Percentiles rank a stretch among this genome's conserved stretches.
phyloP scores from a whole-genome alignment of 2,113 vertebrate genomes.

The Nycticebus coucang region DNA sequence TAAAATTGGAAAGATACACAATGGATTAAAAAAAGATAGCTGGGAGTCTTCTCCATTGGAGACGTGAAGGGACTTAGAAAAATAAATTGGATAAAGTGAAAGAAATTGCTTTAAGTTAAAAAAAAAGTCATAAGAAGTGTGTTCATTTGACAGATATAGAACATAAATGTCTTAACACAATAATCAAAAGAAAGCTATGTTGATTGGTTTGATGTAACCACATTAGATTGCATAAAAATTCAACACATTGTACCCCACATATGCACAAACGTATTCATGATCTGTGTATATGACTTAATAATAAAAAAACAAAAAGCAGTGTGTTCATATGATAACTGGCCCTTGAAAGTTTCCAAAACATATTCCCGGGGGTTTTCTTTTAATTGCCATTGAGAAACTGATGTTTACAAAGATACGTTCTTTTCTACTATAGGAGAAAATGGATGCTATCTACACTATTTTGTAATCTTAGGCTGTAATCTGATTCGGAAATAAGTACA shows the following conservation, averaged over 20 bases:
- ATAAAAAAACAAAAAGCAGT: neutral
- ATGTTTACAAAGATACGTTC: slow-evolving; percentile 31
- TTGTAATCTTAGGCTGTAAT: slow-evolving; percentile 79
- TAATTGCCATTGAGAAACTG: neutral
- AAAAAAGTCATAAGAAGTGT: neutral
- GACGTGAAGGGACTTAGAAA: neutral
- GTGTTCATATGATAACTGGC: neutral
- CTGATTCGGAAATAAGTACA: slow-evolving; percentile 77
- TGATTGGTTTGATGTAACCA: too few relatives aligned
- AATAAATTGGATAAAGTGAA: neutral
- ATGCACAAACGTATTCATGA: too few relatives aligned
- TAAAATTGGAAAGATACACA: neutral
- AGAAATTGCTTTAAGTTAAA: neutral
- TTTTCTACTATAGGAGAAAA: slow-evolving; percentile 49
- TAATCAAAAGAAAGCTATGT: too few relatives aligned
- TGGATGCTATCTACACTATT: slow-evolving; percentile 80
- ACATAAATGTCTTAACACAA: too few relatives aligned
- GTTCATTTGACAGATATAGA: neutral
- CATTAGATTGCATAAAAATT: too few relatives aligned
- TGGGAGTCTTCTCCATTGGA: neutral
- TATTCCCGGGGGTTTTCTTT: neutral
- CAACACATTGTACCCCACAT: too few relatives aligned
- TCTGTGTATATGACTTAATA: too few relatives aligned
- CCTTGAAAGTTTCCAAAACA: neutral
- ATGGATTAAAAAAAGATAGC: neutral